These are phyloP conservation scores for Formica aserva DNA, from an alignment of 2,888 invertebrate genomes.

Conservation along the genomic window DNA sequence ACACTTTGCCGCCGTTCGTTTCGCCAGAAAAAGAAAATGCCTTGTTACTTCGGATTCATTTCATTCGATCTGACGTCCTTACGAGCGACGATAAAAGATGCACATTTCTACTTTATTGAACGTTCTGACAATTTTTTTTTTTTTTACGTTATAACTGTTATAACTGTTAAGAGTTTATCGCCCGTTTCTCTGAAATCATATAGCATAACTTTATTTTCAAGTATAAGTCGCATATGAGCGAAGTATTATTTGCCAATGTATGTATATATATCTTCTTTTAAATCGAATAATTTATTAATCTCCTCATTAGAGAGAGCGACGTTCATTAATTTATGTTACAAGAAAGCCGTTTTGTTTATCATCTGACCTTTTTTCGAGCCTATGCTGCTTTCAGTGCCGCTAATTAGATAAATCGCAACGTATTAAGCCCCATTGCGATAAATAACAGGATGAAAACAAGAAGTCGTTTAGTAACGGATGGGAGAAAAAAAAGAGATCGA, in stretches of 20 bases:
- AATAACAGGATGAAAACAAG: conserved; percentile 10
- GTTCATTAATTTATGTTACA: conserved; percentile 9
- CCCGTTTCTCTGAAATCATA: background rate
- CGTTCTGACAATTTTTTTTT: conserved; percentile 15
- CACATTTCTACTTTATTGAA: conserved; percentile 19
- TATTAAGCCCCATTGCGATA: background rate
- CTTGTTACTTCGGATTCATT: conserved; percentile 31
- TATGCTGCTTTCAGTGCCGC: background rate
- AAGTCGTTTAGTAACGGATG: background rate
- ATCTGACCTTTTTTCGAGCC: background rate
- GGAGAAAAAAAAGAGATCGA: conserved; percentile 11
- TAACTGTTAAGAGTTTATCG: conserved; percentile 11
- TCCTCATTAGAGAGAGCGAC: background rate
- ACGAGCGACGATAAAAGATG: conserved; percentile 43
- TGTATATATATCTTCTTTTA: background rate
- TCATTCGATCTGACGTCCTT: conserved; percentile 24
- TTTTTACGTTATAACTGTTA: conserved; percentile 1
- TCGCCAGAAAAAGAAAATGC: conserved; percentile 9
- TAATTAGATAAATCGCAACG: conserved; percentile 38
- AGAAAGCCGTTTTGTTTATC: background rate
- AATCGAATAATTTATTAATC: conserved; percentile 34
- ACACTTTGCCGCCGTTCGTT: conserved; percentile 4
- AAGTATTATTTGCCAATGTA: background rate
- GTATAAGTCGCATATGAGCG: background rate
- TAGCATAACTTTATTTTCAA: background rate